phyloP scores from a whole-genome alignment of 1,140 invertebrate genomes.

The Procambarus virginalis region DNA sequence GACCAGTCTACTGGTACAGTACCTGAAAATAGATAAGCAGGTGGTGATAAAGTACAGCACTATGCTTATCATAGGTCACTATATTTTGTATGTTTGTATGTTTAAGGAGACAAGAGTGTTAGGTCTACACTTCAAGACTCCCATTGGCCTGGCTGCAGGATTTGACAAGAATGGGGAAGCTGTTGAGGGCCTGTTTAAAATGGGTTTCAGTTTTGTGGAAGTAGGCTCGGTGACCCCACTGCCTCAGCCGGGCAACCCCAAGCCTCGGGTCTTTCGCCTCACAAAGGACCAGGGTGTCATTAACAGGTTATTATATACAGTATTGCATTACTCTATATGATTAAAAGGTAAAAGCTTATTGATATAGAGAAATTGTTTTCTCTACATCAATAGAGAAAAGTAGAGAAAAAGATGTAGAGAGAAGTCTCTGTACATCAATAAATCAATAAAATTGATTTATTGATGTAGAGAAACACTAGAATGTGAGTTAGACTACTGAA shows the following conservation, averaged over 20 bases:
- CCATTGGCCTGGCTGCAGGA: conserved; percentile 96
- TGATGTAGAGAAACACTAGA: too few species aligned
- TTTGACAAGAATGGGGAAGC: conserved; percentile 98
- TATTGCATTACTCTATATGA: not conserved
- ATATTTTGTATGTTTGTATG: conserved; percentile 5
- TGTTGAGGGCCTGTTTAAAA: conserved; percentile 84
- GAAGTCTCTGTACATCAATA: too few species aligned
- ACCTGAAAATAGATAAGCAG: too few species aligned
- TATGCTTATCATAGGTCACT: too few species aligned
- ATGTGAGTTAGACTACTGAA: too few species aligned
- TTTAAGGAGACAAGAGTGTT: conserved; percentile 82
- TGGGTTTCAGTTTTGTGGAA: conserved; percentile 97
- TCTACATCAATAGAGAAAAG: too few species aligned
- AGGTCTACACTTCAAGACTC: conserved; percentile 85
- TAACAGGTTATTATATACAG: conserved; percentile 80
- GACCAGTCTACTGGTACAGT: too few species aligned
- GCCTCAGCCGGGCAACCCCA: conserved; percentile 93
- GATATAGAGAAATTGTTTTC: too few species aligned
- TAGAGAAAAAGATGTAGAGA: too few species aligned
- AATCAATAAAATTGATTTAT: too few species aligned
- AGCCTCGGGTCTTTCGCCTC: conserved; percentile 93
- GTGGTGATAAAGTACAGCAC: too few species aligned
- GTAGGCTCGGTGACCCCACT: conserved; percentile 95
- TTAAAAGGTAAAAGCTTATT: too few species aligned
- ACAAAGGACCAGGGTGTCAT: conserved; percentile 91